Evolutionary conservation across 2,113 vertebrate genomes (phyloP), one percentile per base, ranked within the genome.

Genomic region (Artemisiospiza belli): DNA sequence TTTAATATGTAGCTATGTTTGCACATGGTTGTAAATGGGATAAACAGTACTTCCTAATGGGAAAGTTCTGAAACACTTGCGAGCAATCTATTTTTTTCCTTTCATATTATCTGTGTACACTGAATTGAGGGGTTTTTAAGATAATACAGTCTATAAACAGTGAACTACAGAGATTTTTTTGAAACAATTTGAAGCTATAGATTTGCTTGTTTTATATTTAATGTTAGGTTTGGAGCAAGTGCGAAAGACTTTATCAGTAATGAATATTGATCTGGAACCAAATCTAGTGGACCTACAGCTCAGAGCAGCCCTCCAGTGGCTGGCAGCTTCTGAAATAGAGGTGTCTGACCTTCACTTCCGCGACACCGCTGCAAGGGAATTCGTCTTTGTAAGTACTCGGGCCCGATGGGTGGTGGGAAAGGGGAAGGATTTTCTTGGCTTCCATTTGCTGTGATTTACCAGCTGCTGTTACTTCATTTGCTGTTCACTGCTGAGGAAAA

Each of bases 231-330:
- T 98, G 13, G 96, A 97, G 41, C 97, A 97, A 61, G 95, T 92
- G 41, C 97, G 96, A 87, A 96, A 95, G 95, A 97, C 96, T 61
- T 75, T 98, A 21, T 94, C 98, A 20, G 92, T 99, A 41, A 80
- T 91, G 13, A 99, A 99, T 96, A 96, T 98, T 33, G 99, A 99
- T 37, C 83, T 98, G 70, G 97, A 98, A 35, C 97, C 98, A 21
- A 97, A 92, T 13, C 52, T 96, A 33, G 96, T 98, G 12, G 98
- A 99, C 89, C 97, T 97, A 2, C 99, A 99, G 89, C 97, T 99
- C 86, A 97, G 98, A 97, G 97, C 97, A 87, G 96, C 98, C 64
- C 98, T 99, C 83, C 99, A 99, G 95, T 99, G 99, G 99, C 98
- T 98, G 11, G 98, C 98, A 9, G 99, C 99, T 88, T 99, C 99